Evolutionary conservation across 2,888 invertebrate genomes (phyloP).

Genomic region (Oscheius onirici): DNA sequence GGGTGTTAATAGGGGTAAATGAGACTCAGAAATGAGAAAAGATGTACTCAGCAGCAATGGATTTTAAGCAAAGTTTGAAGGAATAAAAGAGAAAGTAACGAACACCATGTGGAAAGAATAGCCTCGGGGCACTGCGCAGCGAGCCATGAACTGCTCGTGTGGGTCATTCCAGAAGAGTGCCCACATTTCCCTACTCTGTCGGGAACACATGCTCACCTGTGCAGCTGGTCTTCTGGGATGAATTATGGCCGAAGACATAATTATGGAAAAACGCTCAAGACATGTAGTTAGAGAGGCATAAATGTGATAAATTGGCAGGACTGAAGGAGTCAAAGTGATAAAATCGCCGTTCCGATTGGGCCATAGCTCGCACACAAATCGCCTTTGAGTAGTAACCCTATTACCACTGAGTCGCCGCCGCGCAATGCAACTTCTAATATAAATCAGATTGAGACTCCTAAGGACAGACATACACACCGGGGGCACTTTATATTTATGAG

Average conservation of each 20-base stretch:
- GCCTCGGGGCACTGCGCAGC: constrained; percentile 12
- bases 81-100: constrained; percentile 1
- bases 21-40: constrained; percentile 2
- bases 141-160: constrained; percentile 17
- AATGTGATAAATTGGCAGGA: neutral
- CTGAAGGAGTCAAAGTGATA: constrained; percentile 17
- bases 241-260: neutral
- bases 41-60: neutral
- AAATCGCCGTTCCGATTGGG: constrained; percentile 25
- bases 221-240: too few species aligned
- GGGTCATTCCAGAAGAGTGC: constrained; percentile 27
- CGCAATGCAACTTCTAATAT: constrained; percentile 29
- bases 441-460: constrained; percentile 22
- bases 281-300: too few species aligned
- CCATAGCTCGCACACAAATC: constrained; percentile 26
- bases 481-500: too few species aligned
- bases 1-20: constrained; percentile 25
- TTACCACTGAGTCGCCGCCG: constrained; percentile 26
- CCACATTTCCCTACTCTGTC: constrained; percentile 10
- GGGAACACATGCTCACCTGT: neutral
- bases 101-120: constrained; percentile 18
- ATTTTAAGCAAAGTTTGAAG: neutral
- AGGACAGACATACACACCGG: neutral
- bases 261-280: neutral
- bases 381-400: constrained; percentile 32